Base-by-base conservation (phyloP, 2,888 invertebrate species). In the Stegophylla sp. region DNA sequence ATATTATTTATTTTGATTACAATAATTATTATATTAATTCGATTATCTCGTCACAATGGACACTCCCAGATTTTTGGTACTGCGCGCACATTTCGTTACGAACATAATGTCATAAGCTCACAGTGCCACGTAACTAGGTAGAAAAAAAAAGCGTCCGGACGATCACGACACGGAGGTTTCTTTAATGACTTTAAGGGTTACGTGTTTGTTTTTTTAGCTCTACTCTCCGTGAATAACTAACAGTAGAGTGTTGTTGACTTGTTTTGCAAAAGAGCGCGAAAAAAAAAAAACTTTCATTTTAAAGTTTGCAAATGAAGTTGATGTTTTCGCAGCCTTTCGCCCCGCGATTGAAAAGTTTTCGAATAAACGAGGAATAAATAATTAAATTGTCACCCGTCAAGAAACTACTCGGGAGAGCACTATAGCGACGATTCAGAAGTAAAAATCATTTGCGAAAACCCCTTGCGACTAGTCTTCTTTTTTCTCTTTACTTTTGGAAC, bases 361-460 rank as follows among this genome's bases (percentile, higher is more conserved):
- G 59, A 77, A 77, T 77, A 77, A 67, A 77, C 77, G 67, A 77
- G 26, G 26, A 75, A 66, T 75, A 75, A 64, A 77, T 77, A 77
- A 77, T 77, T 77, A 69, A 69, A 67, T 77, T 69, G 59, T 67
- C 67, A 59, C 59, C 67, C 59, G 77, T 69, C 77, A 59, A 59
- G 77, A 59, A 66, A 34, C 53, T 64, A 34, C 64, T 53, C 67
- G 23, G 15, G 45, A 56, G 77, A 59, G 28, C 20, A 34, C 74
- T 64, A 51, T 74, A 63, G 28, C 63, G 17, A 51, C 12, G 61
- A 59, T 48, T 45, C 45, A n/a, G 26, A 28, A 41, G 63, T 34
- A 34, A 53, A 66, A 53, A 75, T 66, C 64, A 51, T 75, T 75
- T 75, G 64, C 51, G 41, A 64, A 75, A 64, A 75, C 17, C 75